phyloP scores from a whole-genome alignment of 2,888 invertebrate genomes.

The Lasiommata megera region DNA sequence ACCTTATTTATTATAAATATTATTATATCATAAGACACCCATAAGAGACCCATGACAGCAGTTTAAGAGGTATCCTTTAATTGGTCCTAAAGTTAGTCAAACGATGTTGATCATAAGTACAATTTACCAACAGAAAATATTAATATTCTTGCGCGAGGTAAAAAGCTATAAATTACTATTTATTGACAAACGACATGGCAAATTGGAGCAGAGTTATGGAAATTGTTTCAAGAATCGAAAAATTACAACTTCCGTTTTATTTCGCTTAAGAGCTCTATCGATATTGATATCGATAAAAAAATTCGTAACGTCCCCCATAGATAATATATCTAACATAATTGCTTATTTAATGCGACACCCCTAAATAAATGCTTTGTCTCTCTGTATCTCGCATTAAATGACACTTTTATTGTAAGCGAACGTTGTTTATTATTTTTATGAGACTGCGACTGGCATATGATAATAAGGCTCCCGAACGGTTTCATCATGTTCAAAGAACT shows the following conservation, averaged over 20 bases:
- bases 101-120: too few relatives aligned
- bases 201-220: conserved; percentile 66
- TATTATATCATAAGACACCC: too few relatives aligned
- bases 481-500: conserved; percentile 45
- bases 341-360: conserved; percentile 58
- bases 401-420: conserved; percentile 32
- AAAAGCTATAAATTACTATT: conserved; percentile 19
- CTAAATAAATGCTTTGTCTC: conserved; percentile 41
- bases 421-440: conserved; percentile 38
- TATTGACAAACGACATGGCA: conserved; percentile 31
- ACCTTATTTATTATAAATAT: too few relatives aligned
- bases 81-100: too few relatives aligned
- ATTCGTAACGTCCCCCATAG: conserved; percentile 56
- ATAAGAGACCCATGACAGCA: too few relatives aligned
- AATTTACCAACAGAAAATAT: conserved; percentile 4
- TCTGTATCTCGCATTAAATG: conserved; percentile 31
- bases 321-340: conserved; percentile 69
- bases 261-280: conserved; percentile 67
- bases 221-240: conserved; percentile 49
- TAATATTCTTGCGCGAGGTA: background rate
- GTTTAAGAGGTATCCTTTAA: too few relatives aligned
- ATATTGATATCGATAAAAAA: conserved; percentile 72
- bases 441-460: conserved; percentile 44
- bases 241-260: conserved; percentile 66
- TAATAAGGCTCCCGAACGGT: conserved; percentile 44